These are phyloP conservation scores for Chrysolina americana DNA, from an alignment of 2,888 invertebrate genomes.

Conservation along the genomic window DNA sequence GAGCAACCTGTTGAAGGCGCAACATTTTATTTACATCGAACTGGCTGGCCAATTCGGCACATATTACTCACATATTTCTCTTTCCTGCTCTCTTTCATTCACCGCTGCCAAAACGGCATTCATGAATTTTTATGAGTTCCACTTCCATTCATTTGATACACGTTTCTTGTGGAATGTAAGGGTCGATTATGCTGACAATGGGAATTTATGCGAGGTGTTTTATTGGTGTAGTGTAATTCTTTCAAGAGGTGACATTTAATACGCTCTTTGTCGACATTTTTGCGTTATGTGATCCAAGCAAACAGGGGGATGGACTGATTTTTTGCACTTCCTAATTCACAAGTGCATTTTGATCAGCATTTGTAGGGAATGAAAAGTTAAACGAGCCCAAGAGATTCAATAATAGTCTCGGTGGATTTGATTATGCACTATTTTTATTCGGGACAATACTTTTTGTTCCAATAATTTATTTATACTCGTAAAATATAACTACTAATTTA, in stretches of 20 bases:
- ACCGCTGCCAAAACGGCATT: constrained; percentile 17
- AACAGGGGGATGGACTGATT: no score
- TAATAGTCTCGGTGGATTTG: no score
- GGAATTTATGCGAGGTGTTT: constrained; percentile 7
- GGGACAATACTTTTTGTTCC: no score
- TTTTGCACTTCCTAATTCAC: no score
- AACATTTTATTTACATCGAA: constrained; percentile 29
- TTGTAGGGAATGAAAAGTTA: no score
- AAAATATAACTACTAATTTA: no score
- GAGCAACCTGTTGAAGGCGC: constrained; percentile 26
- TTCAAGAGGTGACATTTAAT: not conserved
- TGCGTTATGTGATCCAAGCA: no score
- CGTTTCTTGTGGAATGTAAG: constrained; percentile 5
- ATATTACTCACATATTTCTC: constrained; percentile 18
- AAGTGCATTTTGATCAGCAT: no score
- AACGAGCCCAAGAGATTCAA: no score
- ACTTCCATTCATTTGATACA: constrained; percentile 24
- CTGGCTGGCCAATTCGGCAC: not conserved
- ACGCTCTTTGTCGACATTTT: not conserved
- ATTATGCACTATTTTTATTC: no score
- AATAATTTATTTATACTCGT: no score
- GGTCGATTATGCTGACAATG: constrained; percentile 16
- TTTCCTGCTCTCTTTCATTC: constrained; percentile 8
- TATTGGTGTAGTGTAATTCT: not conserved
- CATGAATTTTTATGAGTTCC: constrained; percentile 31